phyloP scores from a whole-genome alignment of 2,113 vertebrate genomes.

The Shinisaurus crocodilurus region DNA sequence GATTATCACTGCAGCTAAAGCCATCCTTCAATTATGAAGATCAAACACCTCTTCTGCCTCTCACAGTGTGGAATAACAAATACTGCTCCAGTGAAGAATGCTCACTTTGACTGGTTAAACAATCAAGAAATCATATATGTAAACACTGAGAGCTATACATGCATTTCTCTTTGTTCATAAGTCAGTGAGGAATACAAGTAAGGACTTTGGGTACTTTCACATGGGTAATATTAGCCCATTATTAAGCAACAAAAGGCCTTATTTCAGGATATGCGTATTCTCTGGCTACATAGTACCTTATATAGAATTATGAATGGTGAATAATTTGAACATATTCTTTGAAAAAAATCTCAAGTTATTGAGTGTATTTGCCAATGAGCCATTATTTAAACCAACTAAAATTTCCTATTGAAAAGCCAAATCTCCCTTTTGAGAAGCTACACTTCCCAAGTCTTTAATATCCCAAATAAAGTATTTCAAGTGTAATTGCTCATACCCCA shows the following conservation, averaged over 20 bases:
- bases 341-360: background rate
- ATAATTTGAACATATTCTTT: background rate
- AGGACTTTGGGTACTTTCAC: conserved; percentile 3
- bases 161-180: conserved; percentile 1
- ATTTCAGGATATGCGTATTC: background rate
- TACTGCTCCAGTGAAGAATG: background rate
- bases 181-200: conserved; percentile 11
- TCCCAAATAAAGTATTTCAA: background rate
- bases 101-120: conserved; percentile 31
- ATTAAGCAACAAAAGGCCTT: background rate
- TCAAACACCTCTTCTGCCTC: conserved; percentile 29
- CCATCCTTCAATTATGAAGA: background rate
- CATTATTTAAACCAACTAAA: background rate
- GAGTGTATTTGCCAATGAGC: background rate
- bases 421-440: background rate
- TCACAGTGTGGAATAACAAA: conserved; percentile 31
- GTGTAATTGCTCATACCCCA: background rate
- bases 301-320: background rate
- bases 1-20: conserved; percentile 30
- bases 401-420: background rate
- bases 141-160: conserved; percentile 19
- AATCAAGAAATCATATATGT: conserved; percentile 23
- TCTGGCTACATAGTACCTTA: background rate
- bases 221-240: background rate
- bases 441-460: background rate